Percentiles rank a stretch among this genome's conserved stretches.
Evolutionary conservation across 2,113 vertebrate genomes (phyloP).

Genomic region (Ameiurus melas): DNA sequence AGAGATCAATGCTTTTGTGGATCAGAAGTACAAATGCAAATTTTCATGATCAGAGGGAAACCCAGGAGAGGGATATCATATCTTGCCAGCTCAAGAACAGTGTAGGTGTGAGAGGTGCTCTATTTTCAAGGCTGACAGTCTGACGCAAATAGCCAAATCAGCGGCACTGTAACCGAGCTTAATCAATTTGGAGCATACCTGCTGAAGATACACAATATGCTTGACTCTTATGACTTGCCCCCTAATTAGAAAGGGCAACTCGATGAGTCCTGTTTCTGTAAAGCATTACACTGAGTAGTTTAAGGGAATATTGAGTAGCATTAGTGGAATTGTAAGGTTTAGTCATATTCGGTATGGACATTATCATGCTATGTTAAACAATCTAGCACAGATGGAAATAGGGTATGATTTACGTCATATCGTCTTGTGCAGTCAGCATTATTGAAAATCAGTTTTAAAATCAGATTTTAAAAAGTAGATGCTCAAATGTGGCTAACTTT

Average conservation of each 20-base stretch:
- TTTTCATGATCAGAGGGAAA: not conserved
- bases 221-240: slow-evolving; percentile 16
- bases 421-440: not conserved
- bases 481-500: not conserved
- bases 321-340: not conserved
- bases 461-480: not conserved
- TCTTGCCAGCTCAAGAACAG: not conserved
- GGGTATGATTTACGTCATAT: not conserved
- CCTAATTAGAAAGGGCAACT: not conserved
- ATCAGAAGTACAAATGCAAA: slow-evolving; percentile 2
- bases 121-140: not conserved
- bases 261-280: not conserved
- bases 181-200: not conserved
- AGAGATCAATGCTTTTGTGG: slow-evolving; percentile 1
- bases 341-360: not conserved
- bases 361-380: not conserved
- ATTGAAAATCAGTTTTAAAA: not conserved
- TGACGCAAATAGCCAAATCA: not conserved
- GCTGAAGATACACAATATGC: not conserved
- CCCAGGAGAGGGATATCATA: slow-evolving; percentile 2
- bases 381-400: not conserved
- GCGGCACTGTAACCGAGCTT: not conserved
- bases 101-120: not conserved
- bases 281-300: not conserved
- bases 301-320: not conserved